Evolutionary conservation across 92 coral and sea anemone species (phyloP), one percentile per base, ranked within the genome.

Genomic region (Epizoanthus illoricatus): DNA sequence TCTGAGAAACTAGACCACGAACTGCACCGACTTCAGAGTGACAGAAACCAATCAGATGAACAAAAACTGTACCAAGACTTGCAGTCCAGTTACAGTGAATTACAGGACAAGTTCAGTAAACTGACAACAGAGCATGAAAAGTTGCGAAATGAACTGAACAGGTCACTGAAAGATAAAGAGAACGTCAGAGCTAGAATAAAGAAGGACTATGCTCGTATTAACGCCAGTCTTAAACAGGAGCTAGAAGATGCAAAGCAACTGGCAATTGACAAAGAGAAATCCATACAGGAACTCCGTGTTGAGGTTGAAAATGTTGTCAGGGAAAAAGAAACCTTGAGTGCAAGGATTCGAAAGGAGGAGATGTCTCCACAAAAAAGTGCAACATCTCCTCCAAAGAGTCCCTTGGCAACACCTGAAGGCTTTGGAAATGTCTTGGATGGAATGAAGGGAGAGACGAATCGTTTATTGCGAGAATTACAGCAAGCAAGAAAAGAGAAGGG

Each of bases 401-500:
- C 67, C 24, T 88, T 75, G 21, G 78, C 86, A 17, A 87, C 86
- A 56, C 84, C 91, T 13, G 88, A 87, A 79, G 92, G 92, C 5
- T 89, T 89, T 65, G 97, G 88, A 15, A 88, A 91, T 75, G 83
- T 89, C 13, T 57, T 90, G 54, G 89, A 87, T 7, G 93, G 89
- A 80, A 83, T 95, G 89, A 94, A 90, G 71, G 75, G 84, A 75
- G 98, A 95, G 71, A 88, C 91, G 49, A 90, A 90, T 63, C 76
- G 87, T 58, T 83, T 92, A 4, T 81, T 91, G 13, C 91, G 85
- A 69, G 97, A 90, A 74, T 88, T 87, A 12, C 91, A 90, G 43
- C 87, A 89, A 57, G 84, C 91, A 39, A 72, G 94, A 47, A 87
- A 87, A 81, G 98, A 93, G 74, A 94, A 94, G 10, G 98, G 93